A percentile compares a stretch with the other conserved stretches of the same genome.
These are phyloP conservation scores for Cotesia glomerata DNA, from an alignment of 1,140 invertebrate species.

Conservation along the genomic window DNA sequence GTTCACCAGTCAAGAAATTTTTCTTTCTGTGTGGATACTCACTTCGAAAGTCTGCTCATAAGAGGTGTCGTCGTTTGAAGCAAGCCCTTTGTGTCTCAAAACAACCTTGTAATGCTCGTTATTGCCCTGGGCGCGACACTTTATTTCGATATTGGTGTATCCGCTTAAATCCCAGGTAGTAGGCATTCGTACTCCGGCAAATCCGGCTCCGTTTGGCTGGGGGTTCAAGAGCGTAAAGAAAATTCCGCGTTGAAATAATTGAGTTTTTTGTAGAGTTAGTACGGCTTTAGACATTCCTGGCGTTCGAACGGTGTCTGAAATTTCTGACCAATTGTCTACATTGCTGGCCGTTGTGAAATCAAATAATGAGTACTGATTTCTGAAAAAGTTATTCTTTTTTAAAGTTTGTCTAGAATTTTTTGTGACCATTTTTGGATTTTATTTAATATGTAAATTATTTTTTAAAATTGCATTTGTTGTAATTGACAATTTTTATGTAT, in stretches of 20 bases:
- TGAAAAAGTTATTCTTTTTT: background rate
- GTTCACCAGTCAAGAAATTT: too few species aligned
- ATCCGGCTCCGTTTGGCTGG: conserved; percentile 74
- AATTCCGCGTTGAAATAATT: conserved; percentile 68
- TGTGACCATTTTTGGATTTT: too few species aligned
- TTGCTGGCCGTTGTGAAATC: conserved; percentile 56
- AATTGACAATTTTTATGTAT: too few species aligned
- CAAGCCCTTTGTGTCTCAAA: conserved; percentile 66
- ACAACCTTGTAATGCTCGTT: conserved; percentile 68
- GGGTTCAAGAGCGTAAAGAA: conserved; percentile 74
- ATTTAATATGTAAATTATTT: background rate
- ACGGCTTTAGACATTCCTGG: conserved; percentile 73
- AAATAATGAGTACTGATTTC: conserved; percentile 45
- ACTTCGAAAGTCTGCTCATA: conserved; percentile 73
- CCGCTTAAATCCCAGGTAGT: conserved; percentile 61
- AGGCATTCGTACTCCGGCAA: conserved; percentile 68
- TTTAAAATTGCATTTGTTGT: background rate
- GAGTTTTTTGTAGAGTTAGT: conserved; percentile 67
- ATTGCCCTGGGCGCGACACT: conserved; percentile 67
- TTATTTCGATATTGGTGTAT: conserved; percentile 64
- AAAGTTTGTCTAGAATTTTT: too few species aligned
- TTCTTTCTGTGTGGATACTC: too few species aligned
- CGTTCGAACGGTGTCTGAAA: conserved; percentile 70
- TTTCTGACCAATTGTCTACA: conserved; percentile 66
- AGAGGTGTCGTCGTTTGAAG: conserved; percentile 65